These are phyloP conservation scores for Paraescarpia echinospica DNA, from an alignment of 1,140 invertebrate genomes.

Conservation along the genomic window DNA sequence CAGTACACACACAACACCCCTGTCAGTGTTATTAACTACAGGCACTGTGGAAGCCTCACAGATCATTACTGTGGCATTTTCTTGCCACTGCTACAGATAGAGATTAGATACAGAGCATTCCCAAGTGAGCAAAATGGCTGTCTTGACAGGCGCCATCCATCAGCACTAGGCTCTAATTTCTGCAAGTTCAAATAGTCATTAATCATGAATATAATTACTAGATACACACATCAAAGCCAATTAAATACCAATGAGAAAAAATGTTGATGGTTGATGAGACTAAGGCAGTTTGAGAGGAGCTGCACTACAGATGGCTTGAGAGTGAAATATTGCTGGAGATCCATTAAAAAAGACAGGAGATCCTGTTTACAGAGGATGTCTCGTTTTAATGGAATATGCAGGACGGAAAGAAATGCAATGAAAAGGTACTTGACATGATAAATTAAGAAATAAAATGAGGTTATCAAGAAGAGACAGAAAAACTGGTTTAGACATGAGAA, in stretches of 20 bases:
- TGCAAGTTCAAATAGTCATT: conserved; percentile 6
- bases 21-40: conserved; percentile 6
- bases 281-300: neutral
- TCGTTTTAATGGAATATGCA: no score
- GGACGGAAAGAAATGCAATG: no score
- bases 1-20: neutral
- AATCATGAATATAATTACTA: neutral
- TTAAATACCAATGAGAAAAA: neutral
- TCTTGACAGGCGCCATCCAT: neutral
- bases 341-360: neutral
- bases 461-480: neutral
- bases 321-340: neutral
- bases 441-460: neutral
- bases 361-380: no score
- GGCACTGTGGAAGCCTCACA: neutral
- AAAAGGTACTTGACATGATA: neutral
- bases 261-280: neutral
- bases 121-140: neutral
- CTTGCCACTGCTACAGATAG: neutral
- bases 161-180: neutral
- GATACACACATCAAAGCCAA: conserved; percentile 5
- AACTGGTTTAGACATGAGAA: neutral
- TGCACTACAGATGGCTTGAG: neutral
- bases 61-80: neutral
- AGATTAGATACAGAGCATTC: neutral